Base-by-base conservation (phyloP, 2,113 vertebrate genomes). In the Proteles cristata region DNA sequence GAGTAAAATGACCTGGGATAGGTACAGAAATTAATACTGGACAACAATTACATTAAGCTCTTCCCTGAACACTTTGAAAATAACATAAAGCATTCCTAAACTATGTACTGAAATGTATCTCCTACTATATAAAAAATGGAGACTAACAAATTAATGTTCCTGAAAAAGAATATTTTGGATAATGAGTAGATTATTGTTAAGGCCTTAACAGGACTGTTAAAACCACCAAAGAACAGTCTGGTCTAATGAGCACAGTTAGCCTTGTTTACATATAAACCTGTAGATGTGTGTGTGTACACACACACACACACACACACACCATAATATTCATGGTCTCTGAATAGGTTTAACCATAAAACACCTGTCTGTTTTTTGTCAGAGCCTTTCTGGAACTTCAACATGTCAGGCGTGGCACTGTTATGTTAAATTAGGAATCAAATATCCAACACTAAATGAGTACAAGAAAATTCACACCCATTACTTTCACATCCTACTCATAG, bases 111-210 rank as follows among this genome's bases (percentile, higher is more conserved):
- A 83, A 88, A 79, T 85, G 73, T 7, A 77, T 83, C 65, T 79
- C 50, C 76, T 7, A 14, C 39, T 80, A 17, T 39, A 25, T 35
- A 74, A 81, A 31, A 84, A 85, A 93, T 25, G 19, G 39, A 77
- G 71, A 90, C 58, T 28, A 93, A 43, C 55, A 92, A 95, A 80
- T 2, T 26, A 58, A 93, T 83, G 3, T 53, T 88, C 66, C 58
- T 82, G 31, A 95, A 95, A 85, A 19, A 26, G 25, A 94, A 90
- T 73, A 63, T 1, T 84, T 65, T 68, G 39, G 28, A 88, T 96
- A 93, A 96, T 94, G 93, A 91, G 53, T 31, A 94, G 55, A 93
- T 25, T 90, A 83, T 92, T 92, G 71, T 87, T 39, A 97, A 96
- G 8, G 11, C 9, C 28, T 95, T 89, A 81, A 96, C 61, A 91